Evolutionary conservation across 2,888 invertebrate species (phyloP).

Genomic region (Diadegma fenestrale): DNA sequence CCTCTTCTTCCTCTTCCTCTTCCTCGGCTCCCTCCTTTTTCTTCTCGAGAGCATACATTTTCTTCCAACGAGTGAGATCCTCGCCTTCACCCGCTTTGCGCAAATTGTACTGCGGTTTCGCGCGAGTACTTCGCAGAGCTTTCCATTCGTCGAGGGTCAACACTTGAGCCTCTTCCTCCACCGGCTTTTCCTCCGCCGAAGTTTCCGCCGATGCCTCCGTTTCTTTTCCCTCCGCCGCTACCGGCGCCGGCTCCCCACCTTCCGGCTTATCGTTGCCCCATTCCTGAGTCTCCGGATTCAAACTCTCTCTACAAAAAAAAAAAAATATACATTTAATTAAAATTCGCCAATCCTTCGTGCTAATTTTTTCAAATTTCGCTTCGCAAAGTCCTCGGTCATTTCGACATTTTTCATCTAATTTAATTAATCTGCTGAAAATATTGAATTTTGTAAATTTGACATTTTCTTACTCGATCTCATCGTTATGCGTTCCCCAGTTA

Average conservation of each 20-base stretch:
- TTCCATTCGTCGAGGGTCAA: conserved; percentile 98
- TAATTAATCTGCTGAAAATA: no score
- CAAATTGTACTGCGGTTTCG: conserved; percentile 95
- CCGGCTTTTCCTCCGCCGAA: conserved; percentile 84
- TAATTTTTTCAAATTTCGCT: no score
- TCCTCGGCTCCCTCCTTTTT: conserved; percentile 89
- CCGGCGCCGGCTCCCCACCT: conserved; percentile 73
- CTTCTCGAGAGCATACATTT: conserved; percentile 92
- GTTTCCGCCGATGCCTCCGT: conserved; percentile 79
- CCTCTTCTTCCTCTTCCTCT: conserved; percentile 89
- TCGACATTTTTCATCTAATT: no score
- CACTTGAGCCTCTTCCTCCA: conserved; percentile 92
- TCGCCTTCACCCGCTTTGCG: conserved; percentile 98
- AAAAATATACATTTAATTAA: conserved; percentile 4
- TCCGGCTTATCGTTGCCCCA: conserved; percentile 86
- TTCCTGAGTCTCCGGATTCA: conserved; percentile 82
- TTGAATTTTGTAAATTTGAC: not conserved
- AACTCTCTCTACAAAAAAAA: conserved; percentile 78
- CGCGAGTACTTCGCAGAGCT: conserved; percentile 92
- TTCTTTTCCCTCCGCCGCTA: conserved; percentile 79
- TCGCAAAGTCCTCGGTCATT: no score
- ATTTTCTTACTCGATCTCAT: conserved; percentile 91
- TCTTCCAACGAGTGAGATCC: conserved; percentile 96
- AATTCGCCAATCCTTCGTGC: not conserved
- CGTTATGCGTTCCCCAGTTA: conserved; percentile 98